Evolutionary conservation across 1,140 invertebrate species (phyloP), one percentile per base, ranked within the genome.

Genomic region (Maconellicoccus hirsutus): DNA sequence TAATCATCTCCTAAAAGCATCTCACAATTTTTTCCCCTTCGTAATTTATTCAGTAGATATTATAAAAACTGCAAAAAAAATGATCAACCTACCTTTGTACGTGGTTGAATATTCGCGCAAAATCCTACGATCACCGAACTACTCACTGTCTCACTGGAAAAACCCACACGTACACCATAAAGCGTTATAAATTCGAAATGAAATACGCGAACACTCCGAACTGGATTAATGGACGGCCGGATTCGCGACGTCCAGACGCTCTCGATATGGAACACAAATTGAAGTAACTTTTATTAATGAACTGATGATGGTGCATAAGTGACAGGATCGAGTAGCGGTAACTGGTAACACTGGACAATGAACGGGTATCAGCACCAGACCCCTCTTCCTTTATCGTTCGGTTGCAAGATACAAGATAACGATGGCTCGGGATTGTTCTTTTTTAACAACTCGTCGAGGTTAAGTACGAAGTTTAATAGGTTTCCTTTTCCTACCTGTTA

Each of bases 301-400:
- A 52, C 42, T 16, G 42, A 16, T 52, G 16, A 52, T 2, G 42
- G 42, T 52, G n/a, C 42, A 7, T 38, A 38, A 38, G 33, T 38
- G 42, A 52, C 42, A 52, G 42, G 42, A 52, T 52, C 42, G 42
- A 52, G 42, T 52, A 14, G n/a, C 42, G 42, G 42, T 52, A 52
- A 8, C 42, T 52, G 42, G 42, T 52, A 52, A 52, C 42, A 52
- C 42, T 52, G 42, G 42, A 52, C 42, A 8, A 8, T 19, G 42
- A 52, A 19, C 42, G 2, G 42, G 42, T 52, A 2, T 16, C 2
- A 33, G 12, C 29, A n/a, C n/a, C n/a, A n/a, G n/a, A n/a, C n/a
- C n/a, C n/a, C n/a, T n/a, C n/a, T n/a, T n/a, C n/a, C n/a, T n/a
- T n/a, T n/a, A n/a, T n/a, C n/a, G n/a, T n/a, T n/a, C n/a, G n/a